Base-by-base conservation (phyloP, 2,113 vertebrate genomes). In the Nothoprocta perdicaria region DNA sequence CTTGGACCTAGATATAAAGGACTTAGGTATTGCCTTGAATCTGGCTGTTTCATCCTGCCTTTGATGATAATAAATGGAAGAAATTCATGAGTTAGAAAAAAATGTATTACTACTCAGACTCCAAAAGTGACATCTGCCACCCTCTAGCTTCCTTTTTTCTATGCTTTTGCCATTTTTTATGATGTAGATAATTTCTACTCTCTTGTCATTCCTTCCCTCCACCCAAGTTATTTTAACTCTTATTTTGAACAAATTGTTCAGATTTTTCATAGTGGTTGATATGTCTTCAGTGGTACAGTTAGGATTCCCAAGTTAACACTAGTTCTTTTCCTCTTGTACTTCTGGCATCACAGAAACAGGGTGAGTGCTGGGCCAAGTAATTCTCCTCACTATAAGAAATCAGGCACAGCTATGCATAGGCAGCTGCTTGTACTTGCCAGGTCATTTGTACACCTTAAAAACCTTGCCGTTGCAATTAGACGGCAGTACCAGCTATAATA, bases 1-100 rank as follows among this genome's bases (percentile, higher is more conserved):
- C 79, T 85, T 89, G 79, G 82, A 93, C 67, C 69, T 87, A 80
- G 67, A 95, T 73, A 45, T 85, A 85, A 96, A 84, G 79, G 72
- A 22, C 67, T 91, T 60, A 41, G 55, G 68, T 67, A 89, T 9
- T 60, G 67, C 85, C 87, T 92, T 91, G 89, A 96, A 92, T 81
- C 16, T 58, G 77, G 63, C 60, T 83, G 65, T 89, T 93, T 95
- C 89, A 94, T 91, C 72, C 72, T 85, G 33, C 77, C 89, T 87
- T 93, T 91, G 72, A 91, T 55, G 87, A 63, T 24, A 92, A 92
- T 82, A 93, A 86, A 93, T 62, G 53, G 43, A 55, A 94, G 72
- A 92, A 90, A 92, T 89, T 92, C 89, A 66, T 8, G 5, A 92
- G 55, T 87, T 75, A 87, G 82, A 80, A 69, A 55, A 91, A 53